A percentile compares a stretch with the other conserved stretches of the same genome.
Evolutionary conservation across 2,797 vertebrate species (phyloP).

Genomic region (Ambastaia sidthimunki): DNA sequence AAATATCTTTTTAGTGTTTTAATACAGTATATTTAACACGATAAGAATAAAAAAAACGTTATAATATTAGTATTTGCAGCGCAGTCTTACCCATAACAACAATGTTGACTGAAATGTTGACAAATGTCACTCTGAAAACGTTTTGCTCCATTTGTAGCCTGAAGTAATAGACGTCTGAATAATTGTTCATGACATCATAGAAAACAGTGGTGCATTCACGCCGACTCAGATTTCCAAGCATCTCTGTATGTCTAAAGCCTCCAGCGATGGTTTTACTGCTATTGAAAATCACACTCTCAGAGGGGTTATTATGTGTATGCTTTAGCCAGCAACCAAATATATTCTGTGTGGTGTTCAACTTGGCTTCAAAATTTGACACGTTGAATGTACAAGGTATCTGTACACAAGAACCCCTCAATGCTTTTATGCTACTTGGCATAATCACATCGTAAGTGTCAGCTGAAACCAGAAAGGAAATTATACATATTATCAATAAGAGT

Average conservation of each 20-base stretch:
- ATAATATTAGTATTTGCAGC: background rate
- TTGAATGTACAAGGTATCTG: constrained; percentile 67
- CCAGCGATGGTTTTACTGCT: fast-evolving
- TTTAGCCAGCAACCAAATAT: constrained; percentile 58
- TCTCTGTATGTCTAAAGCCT: constrained; percentile 33
- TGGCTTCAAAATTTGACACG: fast-evolving
- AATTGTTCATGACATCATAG: background rate
- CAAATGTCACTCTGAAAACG: background rate
- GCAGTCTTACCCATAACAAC: constrained; percentile 57
- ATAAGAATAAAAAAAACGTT: no score
- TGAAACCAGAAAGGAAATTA: constrained; percentile 2
- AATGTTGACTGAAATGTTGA: background rate
- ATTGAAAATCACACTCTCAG: constrained; percentile 30
- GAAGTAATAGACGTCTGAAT: constrained; percentile 60
- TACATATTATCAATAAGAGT: background rate
- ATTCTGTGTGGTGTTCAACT: fast-evolving
- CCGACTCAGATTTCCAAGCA: constrained; percentile 60
- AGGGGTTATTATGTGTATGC: fast-evolving
- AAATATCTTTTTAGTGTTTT: background rate
- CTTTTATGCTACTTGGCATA: constrained; percentile 44
- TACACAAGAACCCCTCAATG: constrained; percentile 67
- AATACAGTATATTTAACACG: background rate
- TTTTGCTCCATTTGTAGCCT: constrained; percentile 13
- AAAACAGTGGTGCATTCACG: constrained; percentile 68
- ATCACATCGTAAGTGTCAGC: fast-evolving